These are phyloP conservation scores for Halcyon malimbica DNA, from an alignment of 2,113 vertebrate genomes.

Conservation along the genomic window DNA sequence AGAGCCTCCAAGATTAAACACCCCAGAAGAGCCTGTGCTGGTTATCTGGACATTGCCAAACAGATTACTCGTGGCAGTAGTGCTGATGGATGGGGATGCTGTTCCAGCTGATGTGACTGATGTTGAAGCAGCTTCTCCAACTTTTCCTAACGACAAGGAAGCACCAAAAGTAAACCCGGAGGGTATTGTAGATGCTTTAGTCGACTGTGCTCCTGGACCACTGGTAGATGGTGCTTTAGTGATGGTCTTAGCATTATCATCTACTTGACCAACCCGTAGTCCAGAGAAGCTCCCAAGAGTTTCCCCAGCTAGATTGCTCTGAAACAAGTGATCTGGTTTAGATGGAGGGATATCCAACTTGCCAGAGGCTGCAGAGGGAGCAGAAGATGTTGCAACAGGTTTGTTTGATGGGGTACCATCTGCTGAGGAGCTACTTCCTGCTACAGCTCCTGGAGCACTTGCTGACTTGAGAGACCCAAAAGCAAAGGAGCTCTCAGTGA, in stretches of 20 bases:
- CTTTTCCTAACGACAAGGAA: constrained; percentile 61
- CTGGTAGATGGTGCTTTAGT: constrained; percentile 42
- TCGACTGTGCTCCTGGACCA: neutral
- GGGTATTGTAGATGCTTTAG: constrained; percentile 38
- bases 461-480: constrained; percentile 67
- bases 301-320: constrained; percentile 79
- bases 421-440: neutral
- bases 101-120: neutral
- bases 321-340: constrained; percentile 74
- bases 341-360: constrained; percentile 72
- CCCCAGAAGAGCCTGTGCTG: constrained; percentile 24
- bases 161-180: constrained; percentile 73
- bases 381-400: constrained; percentile 20
- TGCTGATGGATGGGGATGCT: neutral
- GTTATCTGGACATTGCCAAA: constrained; percentile 58
- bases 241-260: constrained; percentile 77
- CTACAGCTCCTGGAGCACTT: constrained; percentile 10
- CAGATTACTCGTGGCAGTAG: neutral
- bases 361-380: constrained; percentile 31
- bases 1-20: constrained; percentile 73
- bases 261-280: constrained; percentile 87
- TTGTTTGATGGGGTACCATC: constrained; percentile 58
- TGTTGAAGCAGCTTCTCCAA: constrained; percentile 50
- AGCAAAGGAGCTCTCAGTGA: constrained; percentile 72
- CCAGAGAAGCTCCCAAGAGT: constrained; percentile 92